These are phyloP conservation scores for Gisinianus flammeolus DNA, from an alignment of 2,888 invertebrate species.

Conservation along the genomic window DNA sequence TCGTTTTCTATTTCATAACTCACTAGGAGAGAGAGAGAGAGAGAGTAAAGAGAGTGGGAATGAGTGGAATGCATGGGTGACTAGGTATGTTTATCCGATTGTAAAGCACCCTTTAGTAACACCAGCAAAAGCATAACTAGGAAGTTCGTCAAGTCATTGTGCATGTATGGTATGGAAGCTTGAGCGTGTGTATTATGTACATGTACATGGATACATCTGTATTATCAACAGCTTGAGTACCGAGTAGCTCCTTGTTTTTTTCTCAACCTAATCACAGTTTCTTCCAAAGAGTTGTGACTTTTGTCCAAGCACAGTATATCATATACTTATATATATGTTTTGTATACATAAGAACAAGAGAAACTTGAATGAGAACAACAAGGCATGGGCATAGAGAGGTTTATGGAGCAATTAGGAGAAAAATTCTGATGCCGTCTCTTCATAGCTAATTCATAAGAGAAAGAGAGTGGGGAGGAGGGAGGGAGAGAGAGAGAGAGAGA, in stretches of 20 bases:
- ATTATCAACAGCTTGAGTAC: background rate
- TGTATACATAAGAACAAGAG: too few relatives aligned
- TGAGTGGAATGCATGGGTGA: constrained; percentile 15
- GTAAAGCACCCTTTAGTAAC: background rate
- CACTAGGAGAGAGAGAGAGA: constrained; percentile 7
- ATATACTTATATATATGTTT: background rate
- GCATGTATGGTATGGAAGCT: too few relatives aligned
- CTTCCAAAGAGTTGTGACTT: background rate
- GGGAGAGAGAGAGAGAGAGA: background rate
- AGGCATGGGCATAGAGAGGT: constrained; percentile 20
- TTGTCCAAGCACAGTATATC: background rate
- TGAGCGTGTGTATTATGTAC: too few relatives aligned
- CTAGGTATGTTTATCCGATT: constrained; percentile 10
- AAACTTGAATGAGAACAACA: constrained; percentile 24
- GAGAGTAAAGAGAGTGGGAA: background rate
- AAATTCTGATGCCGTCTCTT: constrained; percentile 36
- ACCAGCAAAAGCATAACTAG: background rate
- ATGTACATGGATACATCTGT: background rate
- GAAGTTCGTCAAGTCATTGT: background rate
- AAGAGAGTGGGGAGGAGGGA: constrained; percentile 8
- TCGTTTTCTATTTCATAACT: constrained; percentile 40
- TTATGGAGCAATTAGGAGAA: constrained; percentile 41
- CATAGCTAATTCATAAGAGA: constrained; percentile 50
- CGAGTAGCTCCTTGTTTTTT: background rate
- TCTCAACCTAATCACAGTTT: constrained; percentile 21